Conservation (phyloP, 1,140 invertebrate species). For the Ceratina japonica region DNA sequence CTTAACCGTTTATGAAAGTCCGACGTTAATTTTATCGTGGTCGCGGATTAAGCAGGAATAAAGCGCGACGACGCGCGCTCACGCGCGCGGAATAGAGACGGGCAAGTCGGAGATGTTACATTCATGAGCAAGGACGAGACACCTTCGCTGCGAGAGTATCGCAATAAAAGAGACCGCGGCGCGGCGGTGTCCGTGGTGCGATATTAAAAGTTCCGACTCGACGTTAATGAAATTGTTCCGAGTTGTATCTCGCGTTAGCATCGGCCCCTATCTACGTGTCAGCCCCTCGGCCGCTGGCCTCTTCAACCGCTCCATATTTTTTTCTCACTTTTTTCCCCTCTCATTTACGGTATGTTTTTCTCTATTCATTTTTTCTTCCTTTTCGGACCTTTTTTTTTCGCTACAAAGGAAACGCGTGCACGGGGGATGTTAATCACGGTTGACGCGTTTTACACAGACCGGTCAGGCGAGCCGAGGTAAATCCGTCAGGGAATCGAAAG, state of each 20-base stretch:
- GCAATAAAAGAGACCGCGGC: slow-evolving; percentile 58
- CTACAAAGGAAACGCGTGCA: slow-evolving; percentile 49
- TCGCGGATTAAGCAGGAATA: slow-evolving; percentile 21
- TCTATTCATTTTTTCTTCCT: neutral
- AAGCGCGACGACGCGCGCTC: neutral
- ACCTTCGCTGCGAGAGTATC: slow-evolving; percentile 26
- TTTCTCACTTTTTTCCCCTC: neutral
- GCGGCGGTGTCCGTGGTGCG: slow-evolving; percentile 15
- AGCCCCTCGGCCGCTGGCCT: neutral
- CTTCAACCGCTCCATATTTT: slow-evolving; percentile 29
- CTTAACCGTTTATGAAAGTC: slow-evolving; percentile 51
- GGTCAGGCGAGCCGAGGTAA: neutral
- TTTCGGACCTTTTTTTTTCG: slow-evolving; percentile 19
- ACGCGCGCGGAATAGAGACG: slow-evolving; percentile 12
- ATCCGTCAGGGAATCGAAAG: slow-evolving; percentile 36
- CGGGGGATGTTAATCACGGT: slow-evolving; percentile 57
- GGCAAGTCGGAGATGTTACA: slow-evolving; percentile 26
- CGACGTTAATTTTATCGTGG: slow-evolving; percentile 48
- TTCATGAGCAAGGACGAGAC: slow-evolving; percentile 37
- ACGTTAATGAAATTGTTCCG: slow-evolving; percentile 62
- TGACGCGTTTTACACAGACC: slow-evolving; percentile 33
- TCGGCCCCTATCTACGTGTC: slow-evolving; percentile 24
- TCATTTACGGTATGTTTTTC: neutral
- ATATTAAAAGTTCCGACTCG: slow-evolving; percentile 60
- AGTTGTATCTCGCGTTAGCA: slow-evolving; percentile 49